A percentile compares a stretch with the other conserved stretches of the same genome.
Evolutionary conservation across 1,140 invertebrate species (phyloP).

Genomic region (Ceratitis capitata): DNA sequence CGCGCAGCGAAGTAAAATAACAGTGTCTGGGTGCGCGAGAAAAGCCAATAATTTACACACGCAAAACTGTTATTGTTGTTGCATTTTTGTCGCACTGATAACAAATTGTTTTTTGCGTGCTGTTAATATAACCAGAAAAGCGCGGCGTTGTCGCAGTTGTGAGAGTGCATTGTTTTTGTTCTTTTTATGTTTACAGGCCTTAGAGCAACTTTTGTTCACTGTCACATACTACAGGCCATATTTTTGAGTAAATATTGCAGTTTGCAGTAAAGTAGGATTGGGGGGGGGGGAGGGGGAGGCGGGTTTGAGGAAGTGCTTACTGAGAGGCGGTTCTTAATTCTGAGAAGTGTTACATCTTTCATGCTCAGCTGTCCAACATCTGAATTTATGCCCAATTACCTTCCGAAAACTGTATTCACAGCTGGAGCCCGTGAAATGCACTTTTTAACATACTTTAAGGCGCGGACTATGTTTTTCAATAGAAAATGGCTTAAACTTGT

Average conservation of each 20-base stretch:
- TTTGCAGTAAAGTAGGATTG: too few relatives aligned
- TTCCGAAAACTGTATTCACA: too few relatives aligned
- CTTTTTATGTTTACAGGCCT: background rate
- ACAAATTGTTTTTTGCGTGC: constrained; percentile 26
- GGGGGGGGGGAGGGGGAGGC: background rate
- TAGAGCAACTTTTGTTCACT: constrained; percentile 51
- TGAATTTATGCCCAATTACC: too few relatives aligned
- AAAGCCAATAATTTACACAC: background rate
- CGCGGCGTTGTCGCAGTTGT: background rate
- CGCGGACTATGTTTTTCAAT: too few relatives aligned
- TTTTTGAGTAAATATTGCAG: background rate
- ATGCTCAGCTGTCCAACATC: too few relatives aligned
- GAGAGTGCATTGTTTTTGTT: background rate
- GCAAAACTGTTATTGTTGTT: background rate
- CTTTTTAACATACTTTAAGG: too few relatives aligned
- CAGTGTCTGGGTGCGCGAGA: background rate
- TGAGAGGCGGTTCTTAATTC: too few relatives aligned
- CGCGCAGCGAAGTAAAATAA: background rate
- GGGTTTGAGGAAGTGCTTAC: background rate
- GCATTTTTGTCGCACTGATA: background rate
- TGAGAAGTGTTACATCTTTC: too few relatives aligned
- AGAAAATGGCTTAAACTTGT: too few relatives aligned
- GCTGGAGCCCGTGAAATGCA: too few relatives aligned
- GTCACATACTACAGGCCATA: constrained; percentile 27
- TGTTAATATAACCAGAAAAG: background rate